Conservation (phyloP, 2,888 invertebrate genomes). For the Drosophila vallismaia region DNA sequence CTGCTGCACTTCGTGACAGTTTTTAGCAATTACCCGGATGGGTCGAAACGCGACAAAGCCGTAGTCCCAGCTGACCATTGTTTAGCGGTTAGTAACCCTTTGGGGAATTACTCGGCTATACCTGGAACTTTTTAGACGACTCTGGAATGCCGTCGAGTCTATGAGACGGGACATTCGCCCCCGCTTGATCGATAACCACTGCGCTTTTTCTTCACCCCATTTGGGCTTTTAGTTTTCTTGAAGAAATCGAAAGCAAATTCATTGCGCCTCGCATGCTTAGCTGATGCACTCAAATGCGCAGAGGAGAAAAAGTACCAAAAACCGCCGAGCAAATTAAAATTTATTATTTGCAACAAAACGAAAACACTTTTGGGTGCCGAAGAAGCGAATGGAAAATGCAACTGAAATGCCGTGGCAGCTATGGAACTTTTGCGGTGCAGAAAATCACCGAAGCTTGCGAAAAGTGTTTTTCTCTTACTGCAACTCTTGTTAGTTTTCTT, state of each 20-base stretch:
- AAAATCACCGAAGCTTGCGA: conserved; percentile 76
- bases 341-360: conserved; percentile 69
- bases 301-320: conserved; percentile 32
- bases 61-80: conserved; percentile 54
- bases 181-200: not conserved
- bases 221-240: conserved; percentile 35
- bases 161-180: not conserved
- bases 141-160: not conserved
- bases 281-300: conserved; percentile 80
- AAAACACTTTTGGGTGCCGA: conserved; percentile 40
- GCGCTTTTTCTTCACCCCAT: conserved; percentile 20
- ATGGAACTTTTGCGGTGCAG: conserved; percentile 52
- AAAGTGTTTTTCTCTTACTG: conserved; percentile 55
- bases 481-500: conserved; percentile 38
- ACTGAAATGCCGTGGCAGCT: conserved; percentile 48
- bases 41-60: conserved; percentile 36
- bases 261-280: conserved; percentile 71
- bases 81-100: conserved; percentile 68
- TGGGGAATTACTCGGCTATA: not conserved
- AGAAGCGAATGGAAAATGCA: conserved; percentile 48
- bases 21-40: conserved; percentile 68
- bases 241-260: conserved; percentile 67
- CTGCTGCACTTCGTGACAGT: conserved; percentile 72
- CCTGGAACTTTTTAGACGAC: not conserved
- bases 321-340: conserved; percentile 63